A percentile compares a stretch with the other conserved stretches of the same genome.
Conservation (phyloP, 2,113 vertebrate genomes). For the Camarhynchus parvulus region DNA sequence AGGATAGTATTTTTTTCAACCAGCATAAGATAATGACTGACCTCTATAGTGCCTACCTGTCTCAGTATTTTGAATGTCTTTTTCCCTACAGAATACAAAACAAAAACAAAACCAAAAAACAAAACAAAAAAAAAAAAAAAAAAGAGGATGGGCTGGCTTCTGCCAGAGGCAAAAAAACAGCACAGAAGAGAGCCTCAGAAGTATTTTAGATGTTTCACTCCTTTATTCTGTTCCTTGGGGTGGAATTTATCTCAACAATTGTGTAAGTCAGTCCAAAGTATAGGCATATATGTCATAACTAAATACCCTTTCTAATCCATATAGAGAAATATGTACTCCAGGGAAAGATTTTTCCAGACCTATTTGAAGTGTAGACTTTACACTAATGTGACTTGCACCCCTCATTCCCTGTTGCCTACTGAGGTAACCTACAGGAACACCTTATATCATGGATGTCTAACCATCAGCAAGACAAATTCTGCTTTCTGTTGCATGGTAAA, state of each 20-base stretch:
- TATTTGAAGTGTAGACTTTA: background rate
- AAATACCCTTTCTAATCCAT: background rate
- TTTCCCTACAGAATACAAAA: background rate
- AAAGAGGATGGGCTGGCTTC: background rate
- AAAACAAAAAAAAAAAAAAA: background rate
- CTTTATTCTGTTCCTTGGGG: background rate
- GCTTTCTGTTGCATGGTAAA: background rate
- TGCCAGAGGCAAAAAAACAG: background rate
- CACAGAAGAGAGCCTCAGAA: background rate
- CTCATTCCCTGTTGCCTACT: background rate
- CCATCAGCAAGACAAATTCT: background rate
- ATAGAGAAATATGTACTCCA: background rate
- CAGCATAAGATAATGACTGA: background rate
- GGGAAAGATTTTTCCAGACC: background rate
- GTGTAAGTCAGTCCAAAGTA: background rate
- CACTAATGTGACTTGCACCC: background rate
- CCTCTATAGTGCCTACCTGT: background rate
- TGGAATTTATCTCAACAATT: background rate
- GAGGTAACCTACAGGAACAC: background rate
- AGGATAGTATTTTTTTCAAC: fast-evolving
- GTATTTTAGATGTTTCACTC: background rate
- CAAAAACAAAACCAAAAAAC: background rate
- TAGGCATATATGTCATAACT: background rate
- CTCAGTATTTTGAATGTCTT: background rate
- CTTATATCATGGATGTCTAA: background rate